A percentile compares a stretch with the other conserved stretches of the same genome.
phyloP scores from a whole-genome alignment of 2,113 vertebrate species.

The Anhinga rufa region DNA sequence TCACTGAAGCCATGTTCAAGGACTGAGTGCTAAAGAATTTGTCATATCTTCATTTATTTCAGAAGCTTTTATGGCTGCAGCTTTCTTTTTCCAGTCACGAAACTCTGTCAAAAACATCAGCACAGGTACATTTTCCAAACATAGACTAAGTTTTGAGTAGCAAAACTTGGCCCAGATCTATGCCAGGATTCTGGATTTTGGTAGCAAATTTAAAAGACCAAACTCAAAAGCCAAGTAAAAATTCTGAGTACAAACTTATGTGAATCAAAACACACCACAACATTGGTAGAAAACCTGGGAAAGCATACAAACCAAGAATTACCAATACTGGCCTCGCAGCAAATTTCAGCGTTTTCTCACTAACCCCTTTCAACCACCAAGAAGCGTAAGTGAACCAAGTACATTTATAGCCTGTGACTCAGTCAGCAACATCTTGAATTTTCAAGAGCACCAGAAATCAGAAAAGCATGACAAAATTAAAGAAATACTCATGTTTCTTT shows the following conservation, averaged over 20 bases:
- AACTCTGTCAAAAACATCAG: not conserved
- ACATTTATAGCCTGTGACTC: not conserved
- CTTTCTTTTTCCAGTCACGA: not conserved
- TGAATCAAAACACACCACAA: not conserved
- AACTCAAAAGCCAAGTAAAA: not conserved
- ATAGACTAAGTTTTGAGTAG: not conserved
- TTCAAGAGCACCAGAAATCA: not conserved
- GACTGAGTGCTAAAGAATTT: not conserved
- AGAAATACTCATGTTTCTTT: not conserved
- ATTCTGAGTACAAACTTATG: not conserved
- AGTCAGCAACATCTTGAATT: not conserved
- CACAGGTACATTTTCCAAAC: not conserved
- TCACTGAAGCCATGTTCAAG: not conserved
- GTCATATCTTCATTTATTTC: not conserved
- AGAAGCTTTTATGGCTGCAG: not conserved
- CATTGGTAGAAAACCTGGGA: not conserved
- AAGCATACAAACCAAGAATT: not conserved
- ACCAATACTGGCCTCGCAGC: not conserved
- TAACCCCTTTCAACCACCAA: not conserved
- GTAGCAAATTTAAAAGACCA: not conserved
- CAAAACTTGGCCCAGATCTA: not conserved
- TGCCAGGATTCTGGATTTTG: not conserved
- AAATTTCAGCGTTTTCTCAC: not conserved
- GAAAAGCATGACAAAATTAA: not conserved
- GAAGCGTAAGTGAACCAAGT: not conserved